These are phyloP conservation scores for Hylaeus anthracinus DNA, from an alignment of 1,140 invertebrate species.

Conservation along the genomic window DNA sequence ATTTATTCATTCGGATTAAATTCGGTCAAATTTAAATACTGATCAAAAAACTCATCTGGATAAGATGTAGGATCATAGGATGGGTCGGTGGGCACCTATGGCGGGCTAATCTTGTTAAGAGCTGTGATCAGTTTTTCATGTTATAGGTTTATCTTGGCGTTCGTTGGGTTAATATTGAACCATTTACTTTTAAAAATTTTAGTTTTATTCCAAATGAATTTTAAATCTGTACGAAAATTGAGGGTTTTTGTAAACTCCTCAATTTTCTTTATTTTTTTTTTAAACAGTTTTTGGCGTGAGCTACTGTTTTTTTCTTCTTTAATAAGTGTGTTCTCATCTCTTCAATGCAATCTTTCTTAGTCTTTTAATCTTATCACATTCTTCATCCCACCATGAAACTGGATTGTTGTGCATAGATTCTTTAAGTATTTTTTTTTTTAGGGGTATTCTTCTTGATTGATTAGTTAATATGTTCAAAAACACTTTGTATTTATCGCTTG, in stretches of 20 bases:
- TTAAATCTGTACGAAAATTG: not conserved
- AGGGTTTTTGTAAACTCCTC: too few species aligned
- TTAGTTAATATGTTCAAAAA: too few species aligned
- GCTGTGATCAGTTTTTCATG: not conserved
- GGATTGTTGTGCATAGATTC: too few species aligned
- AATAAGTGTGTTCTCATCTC: not conserved
- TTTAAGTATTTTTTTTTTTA: too few species aligned
- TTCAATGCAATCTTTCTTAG: too few species aligned
- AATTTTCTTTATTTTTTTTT: too few species aligned
- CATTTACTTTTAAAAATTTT: slow-evolving; percentile 29
- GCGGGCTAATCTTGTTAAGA: slow-evolving; percentile 14
- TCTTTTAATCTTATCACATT: too few species aligned
- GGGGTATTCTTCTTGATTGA: too few species aligned
- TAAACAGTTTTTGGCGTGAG: too few species aligned
- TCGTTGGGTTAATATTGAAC: not conserved
- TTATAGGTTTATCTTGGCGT: not conserved
- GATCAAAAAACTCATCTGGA: not conserved
- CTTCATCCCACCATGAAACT: too few species aligned
- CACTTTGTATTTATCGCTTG: too few species aligned
- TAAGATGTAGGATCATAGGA: not conserved
- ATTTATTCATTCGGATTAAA: not conserved
- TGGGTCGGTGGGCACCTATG: not conserved
- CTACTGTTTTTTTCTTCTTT: too few species aligned
- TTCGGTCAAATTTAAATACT: not conserved
- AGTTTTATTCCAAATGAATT: slow-evolving; percentile 12